phyloP scores from a whole-genome alignment of 1,140 invertebrate species.

The Nebria ingens region DNA sequence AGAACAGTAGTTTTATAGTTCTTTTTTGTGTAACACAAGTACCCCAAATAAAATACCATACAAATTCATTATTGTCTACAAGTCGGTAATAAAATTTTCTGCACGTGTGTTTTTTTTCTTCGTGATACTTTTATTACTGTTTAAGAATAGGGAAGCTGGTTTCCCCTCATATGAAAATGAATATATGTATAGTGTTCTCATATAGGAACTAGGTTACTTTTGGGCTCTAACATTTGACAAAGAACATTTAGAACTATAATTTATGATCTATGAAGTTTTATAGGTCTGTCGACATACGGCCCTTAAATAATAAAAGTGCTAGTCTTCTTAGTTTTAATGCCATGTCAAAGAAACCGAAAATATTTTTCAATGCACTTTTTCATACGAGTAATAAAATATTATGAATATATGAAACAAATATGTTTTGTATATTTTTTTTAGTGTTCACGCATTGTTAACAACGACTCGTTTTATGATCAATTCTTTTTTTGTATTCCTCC shows the following conservation, averaged over 20 bases:
- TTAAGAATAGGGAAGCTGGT: not conserved
- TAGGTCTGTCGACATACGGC: not conserved
- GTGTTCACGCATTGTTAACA: no score
- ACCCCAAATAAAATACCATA: conserved; percentile 1
- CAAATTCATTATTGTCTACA: not conserved
- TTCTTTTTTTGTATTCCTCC: no score
- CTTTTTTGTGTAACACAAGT: not conserved
- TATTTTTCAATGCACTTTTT: not conserved
- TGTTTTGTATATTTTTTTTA: no score
- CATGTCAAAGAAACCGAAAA: not conserved
- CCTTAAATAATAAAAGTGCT: not conserved
- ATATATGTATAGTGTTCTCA: not conserved
- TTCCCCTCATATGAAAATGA: not conserved
- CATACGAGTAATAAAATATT: no score
- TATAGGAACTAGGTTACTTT: not conserved
- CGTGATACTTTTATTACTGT: not conserved
- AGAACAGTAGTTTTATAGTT: not conserved
- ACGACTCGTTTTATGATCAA: no score
- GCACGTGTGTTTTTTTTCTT: not conserved
- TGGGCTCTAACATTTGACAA: not conserved
- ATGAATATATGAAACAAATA: no score
- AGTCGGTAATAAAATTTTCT: not conserved
- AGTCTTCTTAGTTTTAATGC: not conserved
- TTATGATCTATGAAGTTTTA: conserved; percentile 3
- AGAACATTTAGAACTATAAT: not conserved